Base-by-base conservation (phyloP, 2,797 vertebrate species). In the Dipus sagitta region DNA sequence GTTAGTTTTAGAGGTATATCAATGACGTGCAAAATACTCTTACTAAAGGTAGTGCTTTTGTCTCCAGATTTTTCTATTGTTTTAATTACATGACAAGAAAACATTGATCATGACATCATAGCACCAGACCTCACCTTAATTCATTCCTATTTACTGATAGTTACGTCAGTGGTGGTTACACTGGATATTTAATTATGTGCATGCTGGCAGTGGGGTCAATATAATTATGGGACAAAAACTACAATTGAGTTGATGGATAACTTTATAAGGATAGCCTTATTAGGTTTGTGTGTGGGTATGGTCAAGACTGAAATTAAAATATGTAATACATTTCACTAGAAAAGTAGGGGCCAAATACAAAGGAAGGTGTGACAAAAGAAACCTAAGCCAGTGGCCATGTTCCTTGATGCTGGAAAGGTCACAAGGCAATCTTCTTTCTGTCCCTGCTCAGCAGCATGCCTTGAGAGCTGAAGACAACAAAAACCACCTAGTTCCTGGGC, bases 11-110 rank as follows among this genome's bases (percentile, higher is more conserved):
- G n/a, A 92, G 54, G 21, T 71, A 34, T 82, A 12, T 21, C 75
- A 82, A 18, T 90, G 79, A 79, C 34, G 78, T 60, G 88, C 78
- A 38, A 76, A 80, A 86, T 88, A 14, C 79, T 78, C 82, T 72
- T 71, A 23, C 72, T 84, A 6, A 84, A 72, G 60, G 32, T 34
- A 64, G 38, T 95, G 12, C 68, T 32, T 83, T 92, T 91, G 85
- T 65, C 26, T 81, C 62, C 11, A 82, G n/a, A 75, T 60, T 90
- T 94, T 93, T 76, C 28, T 81, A 20, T 84, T 93, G n/a, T 32
- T 88, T 34, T 75, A 87, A 71, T 89, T 84, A 52, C 70, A 87
- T 81, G 64, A 78, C 82, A 89, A 92, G 52, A 78, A 86, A 90
- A 84, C 70, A 47, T 54, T 38, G 20, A 81, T 78, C 42, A 47